Evolutionary conservation across 2,113 vertebrate genomes (phyloP), one percentile per base, ranked within the genome.

Genomic region (Bombycilla garrulus): DNA sequence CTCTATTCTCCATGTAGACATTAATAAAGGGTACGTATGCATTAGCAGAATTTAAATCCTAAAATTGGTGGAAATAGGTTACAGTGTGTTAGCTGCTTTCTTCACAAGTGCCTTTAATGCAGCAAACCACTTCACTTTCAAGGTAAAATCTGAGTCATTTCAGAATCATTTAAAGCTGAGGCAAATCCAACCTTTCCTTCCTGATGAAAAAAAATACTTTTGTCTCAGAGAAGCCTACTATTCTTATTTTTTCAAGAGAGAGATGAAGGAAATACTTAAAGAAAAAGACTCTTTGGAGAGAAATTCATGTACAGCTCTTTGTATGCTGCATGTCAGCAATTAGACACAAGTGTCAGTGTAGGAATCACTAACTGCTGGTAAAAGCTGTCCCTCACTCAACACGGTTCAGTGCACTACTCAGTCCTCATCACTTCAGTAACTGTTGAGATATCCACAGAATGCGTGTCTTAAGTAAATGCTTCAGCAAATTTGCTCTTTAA

Each of bases 401-500:
- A 1, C 0, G 2, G 65, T 11, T 60, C 61, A 58, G 78, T 13
- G 74, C 26, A 11, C 61, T 47, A 1, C 64, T 35, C 65, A 38
- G 33, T 40, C 33, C 51, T 70, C 40, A 54, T 56, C 47, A 31
- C 54, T 85, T 45, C 70, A 69, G 50, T 7, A 42, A 79, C 26
- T 5, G 13, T 65, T 80, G 78, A 33, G 24, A 42, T 53, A 47
- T 4, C 35, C 81, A 82, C 70, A 82, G 50, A 70, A 77, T 6
- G 25, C 3, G 3, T 54, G 73, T 62, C 78, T 92, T 70, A 60
- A 85, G 50, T 23, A 85, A 95, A 81, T 10, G 53, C 60, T 76
- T 84, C 31, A 25, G 56, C 57, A 89, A 92, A 94, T 95, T 90
- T 87, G 47, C 79, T 95, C 82, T 80, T 91, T 67, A 80, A 73